Conservation (phyloP, 2,797 vertebrate genomes). For the Acrossocheilus wenchowensis region DNA sequence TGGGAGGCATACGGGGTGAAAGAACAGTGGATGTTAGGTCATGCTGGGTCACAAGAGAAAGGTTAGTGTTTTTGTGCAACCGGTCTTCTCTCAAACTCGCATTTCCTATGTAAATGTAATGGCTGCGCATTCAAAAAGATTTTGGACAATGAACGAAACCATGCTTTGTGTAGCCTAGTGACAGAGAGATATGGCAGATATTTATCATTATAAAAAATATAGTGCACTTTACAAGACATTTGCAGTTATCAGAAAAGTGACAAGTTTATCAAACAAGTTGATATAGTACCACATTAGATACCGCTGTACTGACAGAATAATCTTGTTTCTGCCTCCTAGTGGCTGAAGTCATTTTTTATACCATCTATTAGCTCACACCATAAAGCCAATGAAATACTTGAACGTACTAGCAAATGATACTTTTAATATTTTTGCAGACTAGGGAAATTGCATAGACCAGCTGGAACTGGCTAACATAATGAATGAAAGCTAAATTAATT, state of each 20-base stretch:
- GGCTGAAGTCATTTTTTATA: neutral
- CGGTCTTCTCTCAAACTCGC: neutral
- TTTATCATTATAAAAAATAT: neutral
- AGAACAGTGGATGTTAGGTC: conserved; percentile 14
- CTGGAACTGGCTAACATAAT: neutral
- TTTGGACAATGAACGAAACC: neutral
- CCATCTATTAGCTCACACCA: neutral
- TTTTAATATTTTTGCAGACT: neutral
- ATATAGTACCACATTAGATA: conserved; percentile 7
- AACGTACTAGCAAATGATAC: neutral
- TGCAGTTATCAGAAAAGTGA: neutral
- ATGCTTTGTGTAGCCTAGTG: neutral
- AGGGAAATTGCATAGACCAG: neutral
- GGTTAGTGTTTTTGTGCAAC: conserved; percentile 4
- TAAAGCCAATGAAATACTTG: neutral
- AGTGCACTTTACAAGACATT: neutral
- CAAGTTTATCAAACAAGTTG: neutral
- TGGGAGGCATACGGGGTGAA: neutral
- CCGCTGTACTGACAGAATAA: neutral
- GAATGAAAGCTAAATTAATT: neutral
- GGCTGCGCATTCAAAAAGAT: neutral
- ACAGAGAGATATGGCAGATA: neutral
- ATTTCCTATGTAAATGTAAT: neutral
- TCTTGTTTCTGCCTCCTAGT: neutral
- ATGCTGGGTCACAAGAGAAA: conserved; percentile 29